phyloP scores from a whole-genome alignment of 2,888 invertebrate species.

The Xanthorhoe spadicearia region DNA sequence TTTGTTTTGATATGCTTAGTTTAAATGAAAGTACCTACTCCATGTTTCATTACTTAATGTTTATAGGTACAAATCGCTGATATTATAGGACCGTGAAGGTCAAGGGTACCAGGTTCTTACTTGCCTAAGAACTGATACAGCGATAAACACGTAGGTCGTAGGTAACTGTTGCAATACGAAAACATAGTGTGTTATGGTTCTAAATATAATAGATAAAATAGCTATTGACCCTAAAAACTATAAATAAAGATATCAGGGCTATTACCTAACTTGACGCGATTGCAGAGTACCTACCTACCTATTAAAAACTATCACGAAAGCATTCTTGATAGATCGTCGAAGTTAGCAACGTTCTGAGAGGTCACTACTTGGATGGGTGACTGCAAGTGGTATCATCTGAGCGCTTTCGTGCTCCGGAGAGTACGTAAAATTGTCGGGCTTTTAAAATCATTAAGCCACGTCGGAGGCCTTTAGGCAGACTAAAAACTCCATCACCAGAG shows the following conservation, averaged over 20 bases:
- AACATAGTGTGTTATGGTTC: background rate
- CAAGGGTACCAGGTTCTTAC: constrained; percentile 16
- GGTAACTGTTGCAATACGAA: constrained; percentile 13
- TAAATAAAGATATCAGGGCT: background rate
- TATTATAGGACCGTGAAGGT: constrained; percentile 9
- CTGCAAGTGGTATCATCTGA: too few species aligned
- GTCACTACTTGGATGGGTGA: too few species aligned
- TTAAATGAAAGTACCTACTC: background rate
- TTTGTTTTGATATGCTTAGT: background rate
- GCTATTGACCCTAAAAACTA: background rate
- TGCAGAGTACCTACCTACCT: too few species aligned
- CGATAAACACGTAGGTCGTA: constrained; percentile 30
- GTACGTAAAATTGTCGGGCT: too few species aligned
- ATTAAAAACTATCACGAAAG: too few species aligned
- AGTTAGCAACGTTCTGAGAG: too few species aligned
- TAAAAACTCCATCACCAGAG: too few species aligned
- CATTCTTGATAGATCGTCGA: too few species aligned
- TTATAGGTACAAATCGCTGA: background rate
- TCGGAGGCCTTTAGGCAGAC: too few species aligned
- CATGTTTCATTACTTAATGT: background rate
- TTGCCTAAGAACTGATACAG: constrained; percentile 6
- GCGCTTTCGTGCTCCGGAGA: too few species aligned
- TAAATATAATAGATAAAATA: background rate
- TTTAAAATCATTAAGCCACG: too few species aligned
- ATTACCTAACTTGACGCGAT: too few species aligned